These are phyloP conservation scores for Meliscaeva auricollis DNA, from an alignment of 2,888 invertebrate species.

Conservation along the genomic window DNA sequence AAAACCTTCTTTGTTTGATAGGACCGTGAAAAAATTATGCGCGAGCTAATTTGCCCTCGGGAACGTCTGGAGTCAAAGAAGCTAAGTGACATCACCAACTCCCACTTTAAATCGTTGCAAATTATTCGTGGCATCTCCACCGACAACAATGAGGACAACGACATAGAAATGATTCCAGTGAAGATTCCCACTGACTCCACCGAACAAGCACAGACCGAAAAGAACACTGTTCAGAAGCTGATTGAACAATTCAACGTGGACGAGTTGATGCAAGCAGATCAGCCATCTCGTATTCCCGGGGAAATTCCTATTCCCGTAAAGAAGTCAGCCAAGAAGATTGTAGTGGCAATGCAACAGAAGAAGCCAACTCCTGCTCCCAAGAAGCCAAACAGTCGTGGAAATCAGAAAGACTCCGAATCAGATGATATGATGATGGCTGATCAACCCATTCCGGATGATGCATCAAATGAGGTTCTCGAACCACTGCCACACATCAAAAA, in stretches of 20 bases:
- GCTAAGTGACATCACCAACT: constrained; percentile 82
- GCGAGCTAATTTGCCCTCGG: constrained; percentile 81
- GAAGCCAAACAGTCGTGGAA: constrained; percentile 53
- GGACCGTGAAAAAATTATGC: constrained; percentile 81
- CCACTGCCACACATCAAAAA: constrained; percentile 83
- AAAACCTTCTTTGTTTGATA: constrained; percentile 59
- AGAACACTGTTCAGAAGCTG: constrained; percentile 80
- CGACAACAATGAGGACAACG: constrained; percentile 83
- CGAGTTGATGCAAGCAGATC: constrained; percentile 83
- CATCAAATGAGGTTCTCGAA: constrained; percentile 82
- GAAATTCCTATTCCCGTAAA: constrained; percentile 82
- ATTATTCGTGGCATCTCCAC: constrained; percentile 82
- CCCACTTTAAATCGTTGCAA: constrained; percentile 82
- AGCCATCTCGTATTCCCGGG: constrained; percentile 79
- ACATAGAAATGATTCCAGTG: constrained; percentile 81
- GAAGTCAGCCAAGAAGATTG: constrained; percentile 81
- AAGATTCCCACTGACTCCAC: constrained; percentile 68
- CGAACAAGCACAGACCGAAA: constrained; percentile 78
- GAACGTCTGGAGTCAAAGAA: constrained; percentile 82
- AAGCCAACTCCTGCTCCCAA: constrained; percentile 59
- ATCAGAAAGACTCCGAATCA: constrained; percentile 54
- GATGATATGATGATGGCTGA: constrained; percentile 84
- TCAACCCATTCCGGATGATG: constrained; percentile 79
- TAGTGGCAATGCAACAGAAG: constrained; percentile 72
- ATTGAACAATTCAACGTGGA: constrained; percentile 82